These are phyloP conservation scores for Phyllotis vaccarum DNA, from an alignment of 2,797 vertebrate genomes.

Conservation along the genomic window DNA sequence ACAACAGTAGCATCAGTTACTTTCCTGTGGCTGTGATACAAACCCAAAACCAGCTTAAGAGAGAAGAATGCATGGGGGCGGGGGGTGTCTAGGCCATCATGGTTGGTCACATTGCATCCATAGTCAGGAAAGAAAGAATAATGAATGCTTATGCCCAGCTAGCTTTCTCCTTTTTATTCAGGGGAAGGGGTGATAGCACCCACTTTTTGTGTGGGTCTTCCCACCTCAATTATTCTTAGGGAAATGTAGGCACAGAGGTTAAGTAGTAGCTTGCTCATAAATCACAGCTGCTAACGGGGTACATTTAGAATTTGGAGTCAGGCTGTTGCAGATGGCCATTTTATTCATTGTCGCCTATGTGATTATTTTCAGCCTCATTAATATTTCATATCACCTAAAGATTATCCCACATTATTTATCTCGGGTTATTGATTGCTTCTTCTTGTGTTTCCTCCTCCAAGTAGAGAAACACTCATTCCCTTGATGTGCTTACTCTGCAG, in stretches of 20 bases:
- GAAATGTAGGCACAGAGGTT: constrained; percentile 2
- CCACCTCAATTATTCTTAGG: background rate
- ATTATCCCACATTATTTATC: constrained; percentile 27
- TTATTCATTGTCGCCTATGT: background rate
- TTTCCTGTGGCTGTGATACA: background rate
- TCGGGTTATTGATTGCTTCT: constrained; percentile 56
- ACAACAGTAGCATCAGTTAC: background rate
- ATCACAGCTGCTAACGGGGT: background rate
- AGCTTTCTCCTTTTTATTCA: background rate
- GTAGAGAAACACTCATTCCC: constrained; percentile 73
- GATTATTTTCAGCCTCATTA: constrained; percentile 22
- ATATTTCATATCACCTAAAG: constrained; percentile 56
- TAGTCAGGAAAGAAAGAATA: background rate
- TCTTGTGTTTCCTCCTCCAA: constrained; percentile 20
- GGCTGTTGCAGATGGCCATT: background rate
- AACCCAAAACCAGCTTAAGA: background rate
- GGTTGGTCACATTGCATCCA: background rate
- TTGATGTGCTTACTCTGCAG: constrained; percentile 79
- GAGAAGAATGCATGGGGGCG: too few relatives aligned
- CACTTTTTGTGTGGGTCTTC: background rate
- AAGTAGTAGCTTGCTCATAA: background rate
- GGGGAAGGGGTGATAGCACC: background rate
- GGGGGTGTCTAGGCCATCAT: background rate
- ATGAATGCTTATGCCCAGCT: background rate
- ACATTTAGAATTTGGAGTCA: constrained; percentile 35